Base-by-base conservation (phyloP, 2,797 vertebrate species). In the Mormyrops boulengeri region DNA sequence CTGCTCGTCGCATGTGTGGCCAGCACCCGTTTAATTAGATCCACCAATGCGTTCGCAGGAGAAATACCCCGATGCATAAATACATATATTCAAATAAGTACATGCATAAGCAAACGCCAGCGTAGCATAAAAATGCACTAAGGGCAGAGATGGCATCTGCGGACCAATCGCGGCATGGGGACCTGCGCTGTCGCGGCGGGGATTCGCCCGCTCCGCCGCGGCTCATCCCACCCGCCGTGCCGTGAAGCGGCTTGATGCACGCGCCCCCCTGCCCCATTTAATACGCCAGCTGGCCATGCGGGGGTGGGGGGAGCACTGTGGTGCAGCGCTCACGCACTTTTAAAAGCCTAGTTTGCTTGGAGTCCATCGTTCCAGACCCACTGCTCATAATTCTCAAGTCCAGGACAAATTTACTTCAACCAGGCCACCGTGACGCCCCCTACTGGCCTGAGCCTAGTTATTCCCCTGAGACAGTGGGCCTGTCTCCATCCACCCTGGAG, bases 21-120 rank as follows among this genome's bases (percentile, higher is more conserved):
- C 84, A 89, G 84, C 60, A 50, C 17, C 89, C 89, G 89, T 89
- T 89, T 89, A 89, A 89, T 89, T 89, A 89, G 84, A 89, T 73
- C 89, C 84, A 85, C 34, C 88, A 86, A 73, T 62, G 84, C 47
- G 60, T 66, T 41, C n/a, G 84, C 60, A 52, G 60, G 34, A 69
- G 52, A 89, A 86, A 89, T 86, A 86, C 85, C 38, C 47, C 69
- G 57, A 87, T 73, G 89, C 62, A 86, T 89, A 89, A 89, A 89
- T 89, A 89, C 89, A 89, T 89, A 89, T 89, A 89, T 89, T 89
- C 84, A 89, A 89, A 89, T 89, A 53, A 62, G 60, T 53, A 47
- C 34, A 80, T 22, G 88, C 73, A 85, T 62, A 86, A 85, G 82
- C 55, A 89, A 62, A 89, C 47, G 47, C 12, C 11, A 47, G 57